Percentiles rank a stretch among this genome's conserved stretches.
Conservation (phyloP, 2,888 invertebrate genomes). For the Cerastis rubricosa region DNA sequence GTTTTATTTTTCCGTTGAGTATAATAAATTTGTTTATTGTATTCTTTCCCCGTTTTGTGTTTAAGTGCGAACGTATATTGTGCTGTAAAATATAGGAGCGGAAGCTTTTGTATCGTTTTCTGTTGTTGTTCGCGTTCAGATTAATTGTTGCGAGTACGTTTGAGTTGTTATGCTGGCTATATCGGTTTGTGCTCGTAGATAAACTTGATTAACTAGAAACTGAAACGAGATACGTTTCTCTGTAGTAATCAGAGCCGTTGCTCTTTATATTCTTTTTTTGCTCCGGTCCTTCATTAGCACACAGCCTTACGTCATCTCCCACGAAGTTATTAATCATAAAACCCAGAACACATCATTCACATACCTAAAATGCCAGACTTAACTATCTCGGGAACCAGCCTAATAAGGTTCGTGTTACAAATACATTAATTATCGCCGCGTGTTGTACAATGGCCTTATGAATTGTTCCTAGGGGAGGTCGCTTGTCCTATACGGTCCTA, state of each 20-base stretch:
- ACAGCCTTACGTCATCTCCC: not conserved
- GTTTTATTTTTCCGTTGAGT: conserved; percentile 61
- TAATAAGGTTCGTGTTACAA: conserved; percentile 80
- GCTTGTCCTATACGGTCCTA: conserved; percentile 52
- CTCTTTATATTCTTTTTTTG: conserved; percentile 1
- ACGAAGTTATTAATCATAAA: conserved; percentile 43
- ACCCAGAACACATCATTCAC: conserved; percentile 48
- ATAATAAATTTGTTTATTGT: conserved; percentile 70
- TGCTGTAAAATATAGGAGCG: conserved; percentile 50
- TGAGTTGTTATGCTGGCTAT: conserved; percentile 11
- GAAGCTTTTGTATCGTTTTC: conserved; percentile 50
- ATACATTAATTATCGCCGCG: conserved; percentile 78
- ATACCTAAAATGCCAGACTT: conserved; percentile 45
- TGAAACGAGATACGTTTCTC: conserved; percentile 12
- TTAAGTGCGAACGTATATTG: conserved; percentile 55
- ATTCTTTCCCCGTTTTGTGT: conserved; percentile 62
- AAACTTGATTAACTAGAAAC: conserved; percentile 39
- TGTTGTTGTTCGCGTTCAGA: conserved; percentile 28
- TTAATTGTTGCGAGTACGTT: conserved; percentile 33
- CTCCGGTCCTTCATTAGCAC: conserved; percentile 29
- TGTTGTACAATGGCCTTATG: conserved; percentile 64
- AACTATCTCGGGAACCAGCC: conserved; percentile 54
- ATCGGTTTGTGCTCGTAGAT: conserved; percentile 35
- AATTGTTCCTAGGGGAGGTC: conserved; percentile 70
- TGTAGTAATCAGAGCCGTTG: conserved; percentile 9